phyloP scores from a whole-genome alignment of 1,140 invertebrate species.

The Scaptodrosophila lebanonensis region DNA sequence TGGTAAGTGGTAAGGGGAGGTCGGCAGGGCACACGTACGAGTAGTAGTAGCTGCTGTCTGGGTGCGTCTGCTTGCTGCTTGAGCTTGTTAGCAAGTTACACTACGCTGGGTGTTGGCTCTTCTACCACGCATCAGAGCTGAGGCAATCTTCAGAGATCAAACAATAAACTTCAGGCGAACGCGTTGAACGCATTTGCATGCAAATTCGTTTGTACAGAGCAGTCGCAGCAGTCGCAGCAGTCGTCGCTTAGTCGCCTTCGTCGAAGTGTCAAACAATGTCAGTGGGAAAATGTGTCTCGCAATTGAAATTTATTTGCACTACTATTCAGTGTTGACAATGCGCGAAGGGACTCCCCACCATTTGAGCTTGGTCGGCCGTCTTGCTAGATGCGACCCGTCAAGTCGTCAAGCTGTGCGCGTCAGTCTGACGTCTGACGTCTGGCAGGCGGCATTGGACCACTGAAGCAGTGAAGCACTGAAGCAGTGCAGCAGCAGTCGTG shows the following conservation, averaged over 20 bases:
- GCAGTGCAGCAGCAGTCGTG: too few species aligned
- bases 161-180: slow-evolving; percentile 56
- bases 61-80: slow-evolving; percentile 50
- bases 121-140: background rate
- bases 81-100: slow-evolving; percentile 64
- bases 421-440: slow-evolving; percentile 39
- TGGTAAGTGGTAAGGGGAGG: too few species aligned
- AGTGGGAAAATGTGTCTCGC: slow-evolving; percentile 74
- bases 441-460: too few species aligned
- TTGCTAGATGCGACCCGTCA: slow-evolving; percentile 57
- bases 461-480: too few species aligned
- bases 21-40: slow-evolving; percentile 13
- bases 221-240: slow-evolving; percentile 1
- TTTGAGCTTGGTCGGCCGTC: slow-evolving; percentile 8
- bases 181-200: slow-evolving; percentile 46
- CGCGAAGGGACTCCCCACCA: slow-evolving; percentile 43
- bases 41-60: slow-evolving; percentile 60
- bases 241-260: slow-evolving; percentile 48
- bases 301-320: slow-evolving; percentile 75
- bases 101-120: slow-evolving; percentile 60
- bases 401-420: slow-evolving; percentile 66
- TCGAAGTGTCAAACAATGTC: slow-evolving; percentile 73
- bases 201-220: slow-evolving; percentile 50
- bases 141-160: slow-evolving; percentile 69
- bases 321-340: slow-evolving; percentile 72